Base-by-base conservation (phyloP, 2,113 vertebrate species). In the Cyrtonyx montezumae region DNA sequence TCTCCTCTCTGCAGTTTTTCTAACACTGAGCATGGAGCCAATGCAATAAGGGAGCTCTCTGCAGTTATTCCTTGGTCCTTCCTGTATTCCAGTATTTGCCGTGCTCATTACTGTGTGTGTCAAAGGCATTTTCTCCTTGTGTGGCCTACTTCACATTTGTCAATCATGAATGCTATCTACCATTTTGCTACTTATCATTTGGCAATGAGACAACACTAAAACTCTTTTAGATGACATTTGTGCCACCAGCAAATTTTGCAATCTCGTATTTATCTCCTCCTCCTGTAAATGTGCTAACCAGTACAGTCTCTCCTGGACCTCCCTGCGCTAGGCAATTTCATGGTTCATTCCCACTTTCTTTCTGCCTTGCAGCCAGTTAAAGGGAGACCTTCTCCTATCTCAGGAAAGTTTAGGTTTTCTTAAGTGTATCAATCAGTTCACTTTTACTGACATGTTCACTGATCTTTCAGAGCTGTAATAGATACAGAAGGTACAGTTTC, bases 401-500 rank as follows among this genome's bases (percentile, higher is more conserved):
- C 34, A 43, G 28, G 28, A 19, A n/a, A 34, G 4, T 42, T 37
- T 22, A 43, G 15, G 2, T 19, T 6, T 81, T 82, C 45, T 22
- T 34, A 51, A 80, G 66, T 1, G 0, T 46, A 42, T 22, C 2
- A 0, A 58, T 42, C 23, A 8, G 8, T 56, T 86, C 34, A 46
- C 12, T 92, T 66, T 46, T 32, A 75, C 42, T 63, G 45, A 36
- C 30, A 25, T 18, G 7, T 69, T 79, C 30, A 36, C 36, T 46
- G 48, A 26, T 6, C 26, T 55, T 80, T 55, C 42, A 49, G 40
- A 78, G 28, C 8, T 42, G 5, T 32, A 43, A 43, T 9, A 59
- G 21, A 36, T 34, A 51, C 3, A 20, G 75, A 68, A 32, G 59
- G 37, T 1, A 88, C 14, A 22, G 45, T 51, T 78, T 68, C 32